Conservation (phyloP, 2,797 vertebrate genomes). For the Helostoma temminkii region DNA sequence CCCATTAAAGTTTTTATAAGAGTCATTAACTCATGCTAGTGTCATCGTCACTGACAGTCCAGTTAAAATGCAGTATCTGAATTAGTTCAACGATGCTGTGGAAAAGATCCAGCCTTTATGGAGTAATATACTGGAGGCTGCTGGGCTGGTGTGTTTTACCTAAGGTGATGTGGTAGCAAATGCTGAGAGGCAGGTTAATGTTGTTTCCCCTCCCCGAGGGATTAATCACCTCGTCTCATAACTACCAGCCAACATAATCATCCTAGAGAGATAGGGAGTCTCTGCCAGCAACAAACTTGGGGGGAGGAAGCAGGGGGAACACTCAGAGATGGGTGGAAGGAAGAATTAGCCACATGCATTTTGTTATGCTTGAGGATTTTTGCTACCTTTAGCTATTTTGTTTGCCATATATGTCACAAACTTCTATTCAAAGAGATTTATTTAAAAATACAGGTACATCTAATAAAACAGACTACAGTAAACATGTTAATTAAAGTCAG, state of each 20-base stretch:
- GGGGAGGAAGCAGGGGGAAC: constrained; percentile 41
- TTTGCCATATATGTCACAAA: too few relatives aligned
- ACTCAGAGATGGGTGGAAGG: constrained; percentile 13
- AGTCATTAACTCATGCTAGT: constrained; percentile 18
- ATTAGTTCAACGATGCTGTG: constrained; percentile 51
- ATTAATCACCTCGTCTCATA: constrained; percentile 79
- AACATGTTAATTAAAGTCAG: too few relatives aligned
- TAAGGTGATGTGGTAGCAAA: constrained; percentile 78
- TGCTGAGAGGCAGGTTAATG: constrained; percentile 76
- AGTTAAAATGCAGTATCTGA: constrained; percentile 52
- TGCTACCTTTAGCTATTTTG: constrained; percentile 2
- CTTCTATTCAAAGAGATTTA: too few relatives aligned
- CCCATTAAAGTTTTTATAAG: constrained; percentile 23
- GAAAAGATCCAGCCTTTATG: constrained; percentile 42
- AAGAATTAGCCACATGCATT: constrained; percentile 41
- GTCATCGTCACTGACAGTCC: constrained; percentile 16
- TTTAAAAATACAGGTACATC: too few relatives aligned
- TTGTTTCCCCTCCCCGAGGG: constrained; percentile 66
- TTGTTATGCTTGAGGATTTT: constrained; percentile 33
- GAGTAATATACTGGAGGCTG: constrained; percentile 41
- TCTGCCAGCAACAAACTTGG: constrained; percentile 65
- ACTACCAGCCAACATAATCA: constrained; percentile 78
- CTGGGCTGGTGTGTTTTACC: constrained; percentile 55
- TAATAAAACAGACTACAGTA: too few relatives aligned
- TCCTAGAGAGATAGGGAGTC: constrained; percentile 57